These are phyloP conservation scores for Dolomedes plantarius DNA, from an alignment of 2,888 invertebrate genomes.

Conservation along the genomic window DNA sequence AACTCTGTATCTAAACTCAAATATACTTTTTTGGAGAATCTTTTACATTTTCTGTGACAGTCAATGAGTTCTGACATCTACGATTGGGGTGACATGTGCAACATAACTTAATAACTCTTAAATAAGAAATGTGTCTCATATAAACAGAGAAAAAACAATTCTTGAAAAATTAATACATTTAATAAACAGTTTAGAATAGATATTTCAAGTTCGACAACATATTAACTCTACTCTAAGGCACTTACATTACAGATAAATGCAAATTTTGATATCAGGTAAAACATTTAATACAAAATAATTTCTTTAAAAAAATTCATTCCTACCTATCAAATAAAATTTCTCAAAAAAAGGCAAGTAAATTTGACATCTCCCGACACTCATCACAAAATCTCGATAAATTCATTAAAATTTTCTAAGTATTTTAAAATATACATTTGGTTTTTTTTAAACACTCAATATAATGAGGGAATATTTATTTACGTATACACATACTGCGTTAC, in stretches of 20 bases:
- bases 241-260: slow-evolving; percentile 46
- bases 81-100: too few relatives aligned
- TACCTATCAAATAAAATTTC: background rate
- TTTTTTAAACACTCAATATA: background rate
- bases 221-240: slow-evolving; percentile 61
- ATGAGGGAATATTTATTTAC: background rate
- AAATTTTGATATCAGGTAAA: slow-evolving; percentile 12
- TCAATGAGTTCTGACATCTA: too few relatives aligned
- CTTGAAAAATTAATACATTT: too few relatives aligned
- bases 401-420: background rate
- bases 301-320: background rate
- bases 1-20: too few relatives aligned
- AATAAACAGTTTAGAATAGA: slow-evolving; percentile 50
- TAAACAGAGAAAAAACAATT: too few relatives aligned
- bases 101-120: too few relatives aligned
- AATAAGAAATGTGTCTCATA: too few relatives aligned
- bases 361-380: background rate
- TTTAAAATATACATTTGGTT: background rate
- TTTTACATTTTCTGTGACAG: too few relatives aligned
- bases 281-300: slow-evolving; percentile 2
- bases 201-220: slow-evolving; percentile 26
- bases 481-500: background rate
- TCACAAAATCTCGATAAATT: background rate
- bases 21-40: too few relatives aligned
- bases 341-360: background rate